phyloP scores from a whole-genome alignment of 2,113 vertebrate genomes.

The Catharus minimus region DNA sequence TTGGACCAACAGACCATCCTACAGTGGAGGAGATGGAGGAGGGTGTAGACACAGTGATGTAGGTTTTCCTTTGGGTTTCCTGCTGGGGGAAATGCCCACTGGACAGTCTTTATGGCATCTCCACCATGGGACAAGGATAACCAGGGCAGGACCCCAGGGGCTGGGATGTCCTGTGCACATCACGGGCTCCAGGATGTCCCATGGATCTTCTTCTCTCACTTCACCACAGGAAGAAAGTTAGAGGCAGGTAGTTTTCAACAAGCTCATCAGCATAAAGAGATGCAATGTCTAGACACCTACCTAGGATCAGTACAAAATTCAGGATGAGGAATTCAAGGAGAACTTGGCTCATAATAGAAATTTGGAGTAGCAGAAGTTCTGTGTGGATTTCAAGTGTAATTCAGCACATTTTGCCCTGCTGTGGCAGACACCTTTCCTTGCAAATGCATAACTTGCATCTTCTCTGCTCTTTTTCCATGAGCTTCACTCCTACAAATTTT shows the following conservation, averaged over 20 bases:
- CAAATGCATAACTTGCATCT: neutral
- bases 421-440: neutral
- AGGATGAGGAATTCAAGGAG: conserved; percentile 9
- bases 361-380: conserved; percentile 34
- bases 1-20: neutral
- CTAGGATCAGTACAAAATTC: neutral
- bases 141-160: neutral
- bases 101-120: too few relatives aligned
- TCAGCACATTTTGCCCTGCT: conserved; percentile 33
- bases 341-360: conserved; percentile 13
- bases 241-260: neutral
- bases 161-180: too few relatives aligned
- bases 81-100: neutral
- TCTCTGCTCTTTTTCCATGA: neutral
- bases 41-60: rapidly evolving
- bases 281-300: conserved; percentile 7
- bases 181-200: rapidly evolving
- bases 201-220: neutral
- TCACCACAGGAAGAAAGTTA: neutral
- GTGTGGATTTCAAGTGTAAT: conserved; percentile 18
- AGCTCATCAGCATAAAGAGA: neutral
- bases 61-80: neutral
- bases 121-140: neutral
- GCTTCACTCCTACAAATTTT: neutral
- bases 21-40: neutral